phyloP scores from a whole-genome alignment of 2,797 vertebrate genomes.

The Rachycentron canadum region DNA sequence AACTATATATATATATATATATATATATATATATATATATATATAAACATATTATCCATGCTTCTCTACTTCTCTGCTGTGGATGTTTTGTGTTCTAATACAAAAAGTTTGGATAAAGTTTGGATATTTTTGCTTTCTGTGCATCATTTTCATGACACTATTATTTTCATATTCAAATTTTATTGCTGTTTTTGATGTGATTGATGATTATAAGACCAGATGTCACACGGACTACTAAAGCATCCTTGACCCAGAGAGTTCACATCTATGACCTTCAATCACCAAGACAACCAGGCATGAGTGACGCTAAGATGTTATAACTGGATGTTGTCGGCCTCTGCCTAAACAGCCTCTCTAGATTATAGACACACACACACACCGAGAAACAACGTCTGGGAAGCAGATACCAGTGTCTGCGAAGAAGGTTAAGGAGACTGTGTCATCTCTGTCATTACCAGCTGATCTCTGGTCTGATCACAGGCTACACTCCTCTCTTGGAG shows the following conservation, averaged over 20 bases:
- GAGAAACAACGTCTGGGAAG: slow-evolving; percentile 19
- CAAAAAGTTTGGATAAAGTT: no score
- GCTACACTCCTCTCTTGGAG: background rate
- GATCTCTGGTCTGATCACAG: slow-evolving; percentile 20
- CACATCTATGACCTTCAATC: no score
- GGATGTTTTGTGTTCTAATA: no score
- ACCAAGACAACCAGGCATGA: slow-evolving; percentile 6
- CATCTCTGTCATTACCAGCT: slow-evolving; percentile 6
- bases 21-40: no score
- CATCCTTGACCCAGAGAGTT: background rate
- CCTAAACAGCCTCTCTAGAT: slow-evolving; percentile 17
- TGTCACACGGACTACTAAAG: background rate
- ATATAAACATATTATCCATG: no score
- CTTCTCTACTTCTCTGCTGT: no score
- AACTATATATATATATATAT: no score
- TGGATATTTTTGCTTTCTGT: background rate
- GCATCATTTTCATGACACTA: background rate
- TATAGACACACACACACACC: no score
- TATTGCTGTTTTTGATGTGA: background rate
- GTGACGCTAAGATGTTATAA: no score
- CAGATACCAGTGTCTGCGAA: background rate
- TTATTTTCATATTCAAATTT: background rate
- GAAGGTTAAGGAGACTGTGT: background rate
- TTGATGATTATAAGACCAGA: background rate
- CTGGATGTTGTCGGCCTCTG: no score